Conservation (phyloP, 1,140 invertebrate genomes). For the Sarcophaga bullata region DNA sequence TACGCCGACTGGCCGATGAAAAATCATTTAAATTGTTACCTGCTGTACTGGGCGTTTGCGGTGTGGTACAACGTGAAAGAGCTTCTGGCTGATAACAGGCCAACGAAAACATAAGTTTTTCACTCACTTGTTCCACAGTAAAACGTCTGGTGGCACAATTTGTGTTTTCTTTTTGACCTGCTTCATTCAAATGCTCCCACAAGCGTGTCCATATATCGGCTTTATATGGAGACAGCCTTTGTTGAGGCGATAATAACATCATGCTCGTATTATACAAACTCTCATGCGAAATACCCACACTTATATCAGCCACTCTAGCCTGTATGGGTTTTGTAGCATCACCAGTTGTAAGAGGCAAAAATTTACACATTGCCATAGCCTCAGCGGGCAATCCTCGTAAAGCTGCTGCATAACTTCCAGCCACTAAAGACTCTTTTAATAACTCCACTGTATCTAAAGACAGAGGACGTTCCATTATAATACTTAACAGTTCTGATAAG, state of each 20-base stretch:
- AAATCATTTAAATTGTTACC: constrained; percentile 68
- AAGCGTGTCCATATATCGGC: constrained; percentile 84
- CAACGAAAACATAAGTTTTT: constrained; percentile 79
- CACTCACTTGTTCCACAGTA: constrained; percentile 75
- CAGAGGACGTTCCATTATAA: constrained; percentile 60
- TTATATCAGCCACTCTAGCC: constrained; percentile 58
- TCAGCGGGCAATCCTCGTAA: constrained; percentile 77
- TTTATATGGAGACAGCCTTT: constrained; percentile 80
- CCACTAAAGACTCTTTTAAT: constrained; percentile 82
- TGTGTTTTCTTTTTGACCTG: constrained; percentile 68
- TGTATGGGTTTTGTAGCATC: constrained; percentile 60
- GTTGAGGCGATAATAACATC: constrained; percentile 83
- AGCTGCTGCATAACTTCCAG: constrained; percentile 76
- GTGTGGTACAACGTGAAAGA: constrained; percentile 82
- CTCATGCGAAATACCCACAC: constrained; percentile 69
- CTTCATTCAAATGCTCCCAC: constrained; percentile 75
- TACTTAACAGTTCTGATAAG: constrained; percentile 69
- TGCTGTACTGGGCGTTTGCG: constrained; percentile 73
- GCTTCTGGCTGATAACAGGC: constrained; percentile 87
- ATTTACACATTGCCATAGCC: constrained; percentile 72
- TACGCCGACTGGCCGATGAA: constrained; percentile 63
- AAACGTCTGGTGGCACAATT: constrained; percentile 68
- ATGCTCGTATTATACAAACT: constrained; percentile 82
- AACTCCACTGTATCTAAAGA: constrained; percentile 66
- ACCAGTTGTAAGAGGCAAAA: constrained; percentile 77